Percentiles rank a stretch among this genome's conserved stretches.
Evolutionary conservation across 2,113 vertebrate species (phyloP).

Genomic region (Spilogale gracilis): DNA sequence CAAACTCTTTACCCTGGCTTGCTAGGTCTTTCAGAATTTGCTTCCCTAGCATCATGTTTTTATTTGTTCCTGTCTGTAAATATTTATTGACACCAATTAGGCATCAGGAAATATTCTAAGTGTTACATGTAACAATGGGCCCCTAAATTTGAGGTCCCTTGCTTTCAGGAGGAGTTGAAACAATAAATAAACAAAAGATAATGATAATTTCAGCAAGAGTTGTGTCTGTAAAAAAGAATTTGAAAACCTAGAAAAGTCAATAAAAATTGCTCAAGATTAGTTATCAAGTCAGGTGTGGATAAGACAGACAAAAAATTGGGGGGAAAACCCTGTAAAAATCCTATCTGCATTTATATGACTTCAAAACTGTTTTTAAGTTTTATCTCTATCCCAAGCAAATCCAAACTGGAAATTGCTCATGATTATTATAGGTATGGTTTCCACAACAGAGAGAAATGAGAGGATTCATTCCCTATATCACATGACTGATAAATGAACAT

Average conservation of each 20-base stretch:
- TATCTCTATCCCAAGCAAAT: not conserved
- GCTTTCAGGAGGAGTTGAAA: not conserved
- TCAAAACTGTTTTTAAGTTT: conserved; percentile 23
- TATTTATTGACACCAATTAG: not conserved
- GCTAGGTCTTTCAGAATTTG: not conserved
- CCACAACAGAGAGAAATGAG: not conserved
- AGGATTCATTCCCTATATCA: not conserved
- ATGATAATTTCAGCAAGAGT: not conserved
- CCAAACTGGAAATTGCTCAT: not conserved
- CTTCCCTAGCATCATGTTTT: not conserved
- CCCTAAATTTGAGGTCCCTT: not conserved
- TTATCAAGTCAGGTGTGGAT: not conserved
- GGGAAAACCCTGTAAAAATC: not conserved
- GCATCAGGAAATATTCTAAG: not conserved
- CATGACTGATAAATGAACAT: not conserved
- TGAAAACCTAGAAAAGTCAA: conserved; percentile 41
- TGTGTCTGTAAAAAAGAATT: conserved; percentile 23
- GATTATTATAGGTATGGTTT: not conserved
- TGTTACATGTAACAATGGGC: not conserved
- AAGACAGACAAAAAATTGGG: not conserved
- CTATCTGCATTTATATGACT: not conserved
- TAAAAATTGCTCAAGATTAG: not conserved
- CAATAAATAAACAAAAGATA: not conserved
- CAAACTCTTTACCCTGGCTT: not conserved
- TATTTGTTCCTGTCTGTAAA: conserved; percentile 24